Percentiles rank a stretch among this genome's conserved stretches.
Conservation (phyloP, 2,888 invertebrate species). For the Pasiphila rectangulata region DNA sequence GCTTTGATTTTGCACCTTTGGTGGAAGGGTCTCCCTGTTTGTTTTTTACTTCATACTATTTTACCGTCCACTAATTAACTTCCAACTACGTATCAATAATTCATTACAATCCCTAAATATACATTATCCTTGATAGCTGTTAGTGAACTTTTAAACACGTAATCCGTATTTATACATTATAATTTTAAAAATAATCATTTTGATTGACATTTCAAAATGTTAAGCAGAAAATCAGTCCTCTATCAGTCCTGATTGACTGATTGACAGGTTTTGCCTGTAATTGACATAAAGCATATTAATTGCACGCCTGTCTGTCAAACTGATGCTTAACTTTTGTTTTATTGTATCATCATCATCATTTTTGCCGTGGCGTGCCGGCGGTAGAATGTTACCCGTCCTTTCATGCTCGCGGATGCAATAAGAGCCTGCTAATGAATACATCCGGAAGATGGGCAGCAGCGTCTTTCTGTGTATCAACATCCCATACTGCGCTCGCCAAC, state of each 20-base stretch:
- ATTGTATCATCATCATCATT: not conserved
- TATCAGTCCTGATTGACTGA: conserved; percentile 43
- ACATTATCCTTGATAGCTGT: not conserved
- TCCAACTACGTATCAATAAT: too few species aligned
- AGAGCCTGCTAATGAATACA: too few species aligned
- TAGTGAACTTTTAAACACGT: conserved; percentile 7
- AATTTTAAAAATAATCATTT: conserved; percentile 12
- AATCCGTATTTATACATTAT: conserved; percentile 15
- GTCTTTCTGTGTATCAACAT: too few species aligned
- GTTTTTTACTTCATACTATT: conserved; percentile 2
- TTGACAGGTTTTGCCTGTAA: conserved; percentile 70
- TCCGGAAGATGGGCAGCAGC: too few species aligned
- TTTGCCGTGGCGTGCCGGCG: too few species aligned
- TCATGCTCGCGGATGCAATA: too few species aligned
- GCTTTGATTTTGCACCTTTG: conserved; percentile 44
- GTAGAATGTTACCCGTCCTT: too few species aligned
- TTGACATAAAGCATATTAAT: conserved; percentile 64
- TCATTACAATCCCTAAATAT: not conserved
- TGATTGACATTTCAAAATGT: conserved; percentile 36
- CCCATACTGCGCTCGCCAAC: too few species aligned
- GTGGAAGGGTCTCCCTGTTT: not conserved
- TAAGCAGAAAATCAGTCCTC: conserved; percentile 48
- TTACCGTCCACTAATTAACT: too few species aligned
- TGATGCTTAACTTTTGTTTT: conserved; percentile 13
- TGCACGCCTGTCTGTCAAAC: conserved; percentile 40